These are phyloP conservation scores for Otolemur garnettii DNA, from an alignment of 2,113 vertebrate species.

Conservation along the genomic window DNA sequence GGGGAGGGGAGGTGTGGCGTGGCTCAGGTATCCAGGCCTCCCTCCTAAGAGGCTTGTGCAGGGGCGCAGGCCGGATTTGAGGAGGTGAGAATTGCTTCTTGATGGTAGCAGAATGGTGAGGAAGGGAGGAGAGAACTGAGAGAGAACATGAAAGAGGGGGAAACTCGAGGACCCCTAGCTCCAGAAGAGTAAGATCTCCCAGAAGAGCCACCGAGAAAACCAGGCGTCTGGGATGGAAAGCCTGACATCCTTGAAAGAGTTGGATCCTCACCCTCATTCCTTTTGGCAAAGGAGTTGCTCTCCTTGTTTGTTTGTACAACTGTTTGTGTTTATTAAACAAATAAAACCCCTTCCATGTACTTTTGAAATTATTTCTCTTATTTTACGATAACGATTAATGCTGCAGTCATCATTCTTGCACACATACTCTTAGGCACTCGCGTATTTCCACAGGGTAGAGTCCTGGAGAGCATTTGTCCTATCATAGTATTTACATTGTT, in stretches of 20 bases:
- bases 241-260: too few relatives aligned
- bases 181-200: background rate
- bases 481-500: background rate
- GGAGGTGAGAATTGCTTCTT: background rate
- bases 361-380: too few relatives aligned
- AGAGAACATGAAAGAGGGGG: background rate
- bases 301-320: background rate
- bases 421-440: background rate
- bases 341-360: background rate
- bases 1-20: too few relatives aligned
- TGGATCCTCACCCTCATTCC: too few relatives aligned
- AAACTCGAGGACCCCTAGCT: background rate
- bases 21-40: too few relatives aligned
- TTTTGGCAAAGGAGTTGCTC: background rate
- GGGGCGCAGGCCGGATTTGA: background rate
- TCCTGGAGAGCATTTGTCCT: background rate
- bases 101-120: background rate
- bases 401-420: background rate
- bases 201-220: too few relatives aligned
- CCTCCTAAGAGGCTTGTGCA: background rate
- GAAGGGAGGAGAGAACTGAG: background rate
- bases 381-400: background rate
- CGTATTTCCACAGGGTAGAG: background rate
- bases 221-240: too few relatives aligned
- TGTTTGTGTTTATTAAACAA: background rate